A percentile compares a stretch with the other conserved stretches of the same genome.
These are phyloP conservation scores for Spisula subtruncata DNA, from an alignment of 2,888 invertebrate species.

Conservation along the genomic window DNA sequence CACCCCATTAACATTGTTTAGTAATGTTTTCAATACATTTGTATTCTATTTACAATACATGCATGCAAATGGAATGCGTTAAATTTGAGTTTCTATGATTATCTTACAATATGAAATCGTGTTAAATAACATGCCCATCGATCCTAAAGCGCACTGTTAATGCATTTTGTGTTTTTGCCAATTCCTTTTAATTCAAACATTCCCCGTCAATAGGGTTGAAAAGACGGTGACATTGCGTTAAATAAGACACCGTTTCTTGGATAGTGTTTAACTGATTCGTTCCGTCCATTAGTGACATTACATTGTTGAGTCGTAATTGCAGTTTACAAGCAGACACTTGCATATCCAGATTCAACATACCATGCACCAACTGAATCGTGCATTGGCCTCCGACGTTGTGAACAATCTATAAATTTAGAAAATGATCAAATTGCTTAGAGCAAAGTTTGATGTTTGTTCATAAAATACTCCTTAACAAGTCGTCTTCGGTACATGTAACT, in stretches of 20 bases:
- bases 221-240: not conserved
- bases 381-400: not conserved
- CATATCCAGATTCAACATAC: not conserved
- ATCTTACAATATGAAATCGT: too few relatives aligned
- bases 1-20: too few relatives aligned
- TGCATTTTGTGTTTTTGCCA: not conserved
- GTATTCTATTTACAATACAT: too few relatives aligned
- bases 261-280: not conserved
- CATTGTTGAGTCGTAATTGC: not conserved
- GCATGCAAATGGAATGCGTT: too few relatives aligned
- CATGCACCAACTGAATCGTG: not conserved
- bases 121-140: too few relatives aligned
- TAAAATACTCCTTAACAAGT: too few relatives aligned
- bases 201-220: not conserved
- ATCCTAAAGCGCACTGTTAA: too few relatives aligned
- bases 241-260: not conserved
- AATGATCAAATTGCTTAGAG: too few relatives aligned
- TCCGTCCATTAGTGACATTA: not conserved
- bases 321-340: not conserved
- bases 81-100: too few relatives aligned
- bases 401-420: not conserved
- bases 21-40: too few relatives aligned
- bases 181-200: not conserved
- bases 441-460: too few relatives aligned
- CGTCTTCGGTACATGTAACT: too few relatives aligned